Base-by-base conservation (phyloP, 1,140 invertebrate species). In the Pogonomyrmex barbatus region DNA sequence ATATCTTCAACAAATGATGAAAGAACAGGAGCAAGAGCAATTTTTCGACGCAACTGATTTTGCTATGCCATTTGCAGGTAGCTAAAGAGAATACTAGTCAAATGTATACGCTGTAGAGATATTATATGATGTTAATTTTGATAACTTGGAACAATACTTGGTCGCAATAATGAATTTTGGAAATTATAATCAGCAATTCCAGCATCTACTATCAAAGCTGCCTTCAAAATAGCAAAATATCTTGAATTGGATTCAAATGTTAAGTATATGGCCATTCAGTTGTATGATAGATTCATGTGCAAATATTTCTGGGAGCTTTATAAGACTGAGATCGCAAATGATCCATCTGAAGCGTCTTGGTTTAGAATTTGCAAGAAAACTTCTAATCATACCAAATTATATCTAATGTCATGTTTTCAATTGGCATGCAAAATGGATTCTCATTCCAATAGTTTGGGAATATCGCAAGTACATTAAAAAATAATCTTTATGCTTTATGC, bases 361-460 rank as follows among this genome's bases (percentile, higher is more conserved):
- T 70, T 81, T 4, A 63, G 87, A 68, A 62, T 87, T 14, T 63
- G 63, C 78, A 85, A 90, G 6, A 87, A 73, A 42, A 85, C 88
- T 50, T 84, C 90, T 54, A 84, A 70, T 58, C 54, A 91, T 67
- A 50, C 87, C 14, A 91, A 89, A 87, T 36, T 93, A 63, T 83
- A 92, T 81, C 87, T 94, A 12, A 78, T 94, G 75, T 92, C 90
- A 4, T 94, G 93, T 54, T 91, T 94, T 67, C 93, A 94, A 67
- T 84, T 94, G 58, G 93, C 93, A 4, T 92, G 91, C 78, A 94
- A 94, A 91, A 90, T 94, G 78, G 91, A 94, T 36, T 93, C 91
- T 58, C 77, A 91, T 88, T 62, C 78, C 1, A 85, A 47, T 12
- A 63, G 58, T 14, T 79, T 94, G 39, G 65, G 76, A 56, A 88